A percentile compares a stretch with the other conserved stretches of the same genome.
phyloP scores from a whole-genome alignment of 2,113 vertebrate genomes.

The Synchiropus splendidus region DNA sequence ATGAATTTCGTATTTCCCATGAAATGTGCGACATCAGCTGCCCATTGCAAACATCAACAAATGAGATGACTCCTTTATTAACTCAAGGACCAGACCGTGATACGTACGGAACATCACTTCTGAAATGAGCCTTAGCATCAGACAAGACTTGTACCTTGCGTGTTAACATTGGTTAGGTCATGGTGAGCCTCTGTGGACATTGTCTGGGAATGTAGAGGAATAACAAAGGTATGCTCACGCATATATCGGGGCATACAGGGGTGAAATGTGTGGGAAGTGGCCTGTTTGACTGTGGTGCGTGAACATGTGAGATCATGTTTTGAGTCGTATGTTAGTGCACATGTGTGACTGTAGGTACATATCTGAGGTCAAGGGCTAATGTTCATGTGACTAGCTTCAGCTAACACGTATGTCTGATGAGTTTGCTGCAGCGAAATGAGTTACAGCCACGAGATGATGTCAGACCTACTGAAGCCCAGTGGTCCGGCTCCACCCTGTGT shows the following conservation, averaged over 20 bases:
- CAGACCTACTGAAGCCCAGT: slow-evolving; percentile 33
- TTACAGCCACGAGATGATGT: slow-evolving; percentile 52
- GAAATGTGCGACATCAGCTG: no score
- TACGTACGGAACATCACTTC: background rate
- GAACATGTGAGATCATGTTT: slow-evolving; percentile 34
- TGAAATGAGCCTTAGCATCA: slow-evolving; percentile 8
- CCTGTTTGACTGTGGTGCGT: slow-evolving; percentile 11
- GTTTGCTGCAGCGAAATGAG: slow-evolving; percentile 37
- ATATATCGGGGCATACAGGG: slow-evolving; percentile 37
- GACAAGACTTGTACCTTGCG: slow-evolving; percentile 18
- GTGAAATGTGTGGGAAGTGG: slow-evolving; percentile 31
- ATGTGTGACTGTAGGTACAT: slow-evolving; percentile 24
- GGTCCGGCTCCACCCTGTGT: slow-evolving; percentile 39
- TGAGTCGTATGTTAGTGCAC: slow-evolving; percentile 23
- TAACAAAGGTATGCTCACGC: slow-evolving; percentile 27
- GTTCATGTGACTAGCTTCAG: slow-evolving; percentile 28
- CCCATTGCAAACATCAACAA: no score
- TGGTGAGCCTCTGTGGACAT: slow-evolving; percentile 36
- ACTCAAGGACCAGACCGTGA: no score
- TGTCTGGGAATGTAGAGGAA: slow-evolving; percentile 52
- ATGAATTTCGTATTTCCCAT: no score
- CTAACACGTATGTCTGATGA: slow-evolving; percentile 51
- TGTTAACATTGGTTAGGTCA: slow-evolving; percentile 50
- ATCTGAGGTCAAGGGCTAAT: slow-evolving; percentile 43
- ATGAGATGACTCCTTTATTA: no score